These are phyloP conservation scores for Ceratothoa steindachneri DNA, from an alignment of 2,888 invertebrate species.

Conservation along the genomic window DNA sequence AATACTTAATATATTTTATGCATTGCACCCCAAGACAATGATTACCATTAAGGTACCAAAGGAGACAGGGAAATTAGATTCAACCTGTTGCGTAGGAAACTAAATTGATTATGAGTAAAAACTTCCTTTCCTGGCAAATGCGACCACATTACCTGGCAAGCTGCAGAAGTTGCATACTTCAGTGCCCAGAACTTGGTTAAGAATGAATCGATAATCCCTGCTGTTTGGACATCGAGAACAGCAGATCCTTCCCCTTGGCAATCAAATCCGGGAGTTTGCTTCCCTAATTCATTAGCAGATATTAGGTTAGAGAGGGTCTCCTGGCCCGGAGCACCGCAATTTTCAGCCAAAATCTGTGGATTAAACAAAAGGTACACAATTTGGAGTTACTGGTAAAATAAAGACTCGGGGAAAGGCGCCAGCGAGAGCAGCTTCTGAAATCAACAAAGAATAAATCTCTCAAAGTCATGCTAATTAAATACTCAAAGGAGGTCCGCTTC, in stretches of 20 bases:
- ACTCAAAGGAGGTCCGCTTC: too few species aligned
- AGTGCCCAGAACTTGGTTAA: constrained; percentile 86
- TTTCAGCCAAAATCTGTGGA: constrained; percentile 89
- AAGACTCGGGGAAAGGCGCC: neutral
- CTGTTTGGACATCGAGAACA: constrained; percentile 70
- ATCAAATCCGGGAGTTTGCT: constrained; percentile 77
- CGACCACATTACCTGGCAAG: constrained; percentile 77
- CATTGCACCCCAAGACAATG: neutral
- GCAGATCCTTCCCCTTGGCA: constrained; percentile 28
- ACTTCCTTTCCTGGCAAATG: too few species aligned
- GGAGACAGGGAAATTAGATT: neutral
- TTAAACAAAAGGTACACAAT: too few species aligned
- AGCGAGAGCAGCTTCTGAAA: too few species aligned
- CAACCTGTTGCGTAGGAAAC: neutral
- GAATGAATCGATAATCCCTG: constrained; percentile 77
- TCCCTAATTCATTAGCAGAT: constrained; percentile 85
- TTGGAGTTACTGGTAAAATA: constrained; percentile 54
- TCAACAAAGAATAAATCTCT: too few species aligned
- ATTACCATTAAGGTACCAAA: neutral
- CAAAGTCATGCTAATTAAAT: too few species aligned
- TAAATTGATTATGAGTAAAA: too few species aligned
- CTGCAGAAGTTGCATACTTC: constrained; percentile 90
- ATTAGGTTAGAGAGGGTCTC: constrained; percentile 83
- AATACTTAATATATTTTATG: too few species aligned
- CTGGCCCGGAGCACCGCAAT: constrained; percentile 83